Conservation (phyloP, 2,113 vertebrate genomes). For the Pteropus alecto region DNA sequence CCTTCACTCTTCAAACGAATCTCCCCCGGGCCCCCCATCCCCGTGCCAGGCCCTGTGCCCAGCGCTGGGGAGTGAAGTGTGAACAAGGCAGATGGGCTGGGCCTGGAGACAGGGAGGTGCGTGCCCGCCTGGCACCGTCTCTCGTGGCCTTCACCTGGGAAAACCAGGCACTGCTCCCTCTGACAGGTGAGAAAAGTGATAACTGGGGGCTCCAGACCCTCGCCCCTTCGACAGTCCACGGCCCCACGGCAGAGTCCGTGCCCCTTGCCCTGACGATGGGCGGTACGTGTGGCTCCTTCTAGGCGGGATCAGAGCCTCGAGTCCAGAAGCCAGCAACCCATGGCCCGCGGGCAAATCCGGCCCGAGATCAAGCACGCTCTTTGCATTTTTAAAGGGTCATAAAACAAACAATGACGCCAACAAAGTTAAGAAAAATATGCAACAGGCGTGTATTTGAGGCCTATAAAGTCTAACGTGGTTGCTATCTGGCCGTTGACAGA, state of each 20-base stretch:
- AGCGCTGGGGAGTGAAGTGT: rapidly evolving
- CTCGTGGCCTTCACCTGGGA: not conserved
- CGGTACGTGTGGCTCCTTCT: rapidly evolving
- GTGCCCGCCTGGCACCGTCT: rapidly evolving
- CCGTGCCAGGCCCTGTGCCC: not conserved
- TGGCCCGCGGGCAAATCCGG: not conserved
- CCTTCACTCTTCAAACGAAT: not conserved
- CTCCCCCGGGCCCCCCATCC: not conserved
- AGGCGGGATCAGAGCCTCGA: too few relatives aligned
- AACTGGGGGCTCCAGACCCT: not conserved
- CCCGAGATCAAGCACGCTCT: not conserved
- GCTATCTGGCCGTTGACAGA: not conserved
- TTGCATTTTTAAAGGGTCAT: not conserved
- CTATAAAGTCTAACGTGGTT: not conserved
- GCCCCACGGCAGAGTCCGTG: not conserved
- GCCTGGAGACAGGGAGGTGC: not conserved
- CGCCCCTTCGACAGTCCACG: rapidly evolving
- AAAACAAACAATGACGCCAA: not conserved
- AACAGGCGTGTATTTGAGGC: not conserved
- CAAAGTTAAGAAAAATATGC: not conserved
- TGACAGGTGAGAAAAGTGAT: not conserved
- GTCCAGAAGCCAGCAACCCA: not conserved
- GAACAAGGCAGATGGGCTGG: not conserved
- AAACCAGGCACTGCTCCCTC: not conserved
- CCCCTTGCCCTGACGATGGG: rapidly evolving